These are phyloP conservation scores for Pycnomerus fuliginosus DNA, from an alignment of 2,888 invertebrate genomes.

Conservation along the genomic window DNA sequence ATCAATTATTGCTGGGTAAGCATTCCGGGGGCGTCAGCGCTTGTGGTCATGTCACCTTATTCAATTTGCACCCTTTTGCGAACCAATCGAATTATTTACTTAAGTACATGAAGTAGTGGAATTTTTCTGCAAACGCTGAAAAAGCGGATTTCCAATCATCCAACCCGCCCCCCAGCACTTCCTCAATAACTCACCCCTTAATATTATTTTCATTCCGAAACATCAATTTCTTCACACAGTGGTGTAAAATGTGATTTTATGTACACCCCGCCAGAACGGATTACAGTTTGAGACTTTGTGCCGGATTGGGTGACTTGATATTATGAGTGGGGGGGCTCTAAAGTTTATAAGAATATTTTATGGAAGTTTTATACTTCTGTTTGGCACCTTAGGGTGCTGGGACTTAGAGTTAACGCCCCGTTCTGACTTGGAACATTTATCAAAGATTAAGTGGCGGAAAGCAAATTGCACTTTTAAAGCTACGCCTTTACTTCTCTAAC, in stretches of 20 bases:
- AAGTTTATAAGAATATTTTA: conserved; percentile 16
- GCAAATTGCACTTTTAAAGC: too few species aligned
- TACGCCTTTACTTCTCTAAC: too few species aligned
- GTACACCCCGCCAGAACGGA: conserved; percentile 43
- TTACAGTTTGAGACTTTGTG: conserved; percentile 38
- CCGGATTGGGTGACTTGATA: conserved; percentile 23
- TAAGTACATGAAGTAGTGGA: too few species aligned
- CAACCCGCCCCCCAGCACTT: conserved; percentile 32
- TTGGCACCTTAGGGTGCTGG: conserved; percentile 7
- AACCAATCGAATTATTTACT: too few species aligned
- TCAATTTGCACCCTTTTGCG: conserved; percentile 7
- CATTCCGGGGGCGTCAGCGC: conserved; percentile 2
- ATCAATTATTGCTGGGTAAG: conserved; percentile 8
- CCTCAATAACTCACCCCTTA: conserved; percentile 45
- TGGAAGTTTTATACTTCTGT: conserved; percentile 15
- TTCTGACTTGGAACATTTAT: too few species aligned
- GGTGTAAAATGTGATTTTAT: conserved; percentile 50
- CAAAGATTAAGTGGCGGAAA: too few species aligned
- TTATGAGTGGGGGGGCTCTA: conserved; percentile 10
- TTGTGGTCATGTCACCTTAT: conserved; percentile 1
- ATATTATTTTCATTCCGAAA: conserved; percentile 52
- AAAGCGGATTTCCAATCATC: conserved; percentile 21
- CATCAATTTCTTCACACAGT: conserved; percentile 49
- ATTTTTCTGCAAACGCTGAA: too few species aligned
- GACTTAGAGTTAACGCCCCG: too few species aligned